These are phyloP conservation scores for Drosophila kuntzei DNA, from an alignment of 2,888 invertebrate genomes.

Conservation along the genomic window DNA sequence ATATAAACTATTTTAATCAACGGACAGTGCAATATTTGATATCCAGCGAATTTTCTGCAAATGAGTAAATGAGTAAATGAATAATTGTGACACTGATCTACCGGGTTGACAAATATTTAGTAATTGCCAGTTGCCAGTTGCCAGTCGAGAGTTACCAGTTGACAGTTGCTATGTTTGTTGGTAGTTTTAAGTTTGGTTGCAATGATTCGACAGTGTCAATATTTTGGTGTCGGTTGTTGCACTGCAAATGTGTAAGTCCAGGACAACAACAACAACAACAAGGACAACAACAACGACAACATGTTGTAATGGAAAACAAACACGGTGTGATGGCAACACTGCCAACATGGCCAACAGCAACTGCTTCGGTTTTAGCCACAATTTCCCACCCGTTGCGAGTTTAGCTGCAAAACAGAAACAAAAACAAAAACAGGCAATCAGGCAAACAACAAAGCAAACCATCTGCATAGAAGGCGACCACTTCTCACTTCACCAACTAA, in stretches of 20 bases:
- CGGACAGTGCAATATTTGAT: constrained; percentile 4
- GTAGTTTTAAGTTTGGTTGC: constrained; percentile 54
- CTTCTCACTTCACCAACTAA: constrained; percentile 21
- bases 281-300: constrained; percentile 59
- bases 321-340: constrained; percentile 25
- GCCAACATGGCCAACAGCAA: constrained; percentile 20
- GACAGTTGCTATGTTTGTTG: constrained; percentile 26
- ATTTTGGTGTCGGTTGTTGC: constrained; percentile 55
- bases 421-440: constrained; percentile 38
- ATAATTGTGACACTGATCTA: constrained; percentile 37
- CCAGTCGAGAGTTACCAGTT: constrained; percentile 10
- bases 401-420: constrained; percentile 21
- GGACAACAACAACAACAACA: constrained; percentile 51
- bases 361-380: constrained; percentile 12
- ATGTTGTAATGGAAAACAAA: constrained; percentile 64
- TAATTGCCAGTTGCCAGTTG: constrained; percentile 17
- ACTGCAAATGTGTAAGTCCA: constrained; percentile 29
- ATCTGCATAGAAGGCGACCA: constrained; percentile 38
- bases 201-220: constrained; percentile 58
- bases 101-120: constrained; percentile 44
- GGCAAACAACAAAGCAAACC: constrained; percentile 53
- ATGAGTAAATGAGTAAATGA: constrained; percentile 18
- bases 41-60: constrained; percentile 6
- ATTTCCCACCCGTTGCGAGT: constrained; percentile 2
- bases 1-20: constrained; percentile 17